These are phyloP conservation scores for Phytoseiulus persimilis DNA, from an alignment of 2,888 invertebrate species.

Conservation along the genomic window DNA sequence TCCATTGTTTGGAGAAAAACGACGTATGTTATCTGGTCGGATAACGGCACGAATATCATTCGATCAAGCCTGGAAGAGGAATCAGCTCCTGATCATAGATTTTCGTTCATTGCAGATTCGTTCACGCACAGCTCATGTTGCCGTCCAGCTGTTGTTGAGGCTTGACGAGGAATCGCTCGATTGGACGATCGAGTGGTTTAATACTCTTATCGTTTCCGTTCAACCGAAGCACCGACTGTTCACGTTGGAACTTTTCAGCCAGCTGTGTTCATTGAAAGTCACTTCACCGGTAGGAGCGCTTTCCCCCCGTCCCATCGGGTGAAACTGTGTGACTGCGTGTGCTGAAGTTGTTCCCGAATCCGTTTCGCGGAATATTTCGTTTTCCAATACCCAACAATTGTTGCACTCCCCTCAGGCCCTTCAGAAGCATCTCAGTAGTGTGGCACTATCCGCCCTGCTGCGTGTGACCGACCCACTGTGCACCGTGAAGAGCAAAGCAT, in stretches of 20 bases:
- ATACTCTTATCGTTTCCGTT: not conserved
- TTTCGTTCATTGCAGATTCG: not conserved
- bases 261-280: not conserved
- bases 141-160: not conserved
- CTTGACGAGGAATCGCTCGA: not conserved
- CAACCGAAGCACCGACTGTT: conserved; percentile 16
- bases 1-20: conserved; percentile 8
- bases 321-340: too few species aligned
- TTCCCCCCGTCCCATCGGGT: too few species aligned
- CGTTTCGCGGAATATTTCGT: not conserved
- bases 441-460: not conserved
- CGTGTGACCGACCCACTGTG: conserved; percentile 11
- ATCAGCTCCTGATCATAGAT: not conserved
- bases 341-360: not conserved
- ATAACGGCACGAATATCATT: too few species aligned
- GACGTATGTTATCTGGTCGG: not conserved
- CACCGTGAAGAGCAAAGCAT: conserved; percentile 22
- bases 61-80: too few species aligned
- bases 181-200: not conserved
- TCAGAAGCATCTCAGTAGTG: conserved; percentile 8
- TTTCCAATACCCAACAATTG: too few species aligned
- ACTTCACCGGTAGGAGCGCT: not conserved
- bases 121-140: conserved; percentile 33
- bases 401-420: not conserved
- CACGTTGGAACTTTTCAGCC: conserved; percentile 17